Evolutionary conservation across 1,140 invertebrate genomes (phyloP), one percentile per base, ranked within the genome.

Genomic region (Orchesella cincta): DNA sequence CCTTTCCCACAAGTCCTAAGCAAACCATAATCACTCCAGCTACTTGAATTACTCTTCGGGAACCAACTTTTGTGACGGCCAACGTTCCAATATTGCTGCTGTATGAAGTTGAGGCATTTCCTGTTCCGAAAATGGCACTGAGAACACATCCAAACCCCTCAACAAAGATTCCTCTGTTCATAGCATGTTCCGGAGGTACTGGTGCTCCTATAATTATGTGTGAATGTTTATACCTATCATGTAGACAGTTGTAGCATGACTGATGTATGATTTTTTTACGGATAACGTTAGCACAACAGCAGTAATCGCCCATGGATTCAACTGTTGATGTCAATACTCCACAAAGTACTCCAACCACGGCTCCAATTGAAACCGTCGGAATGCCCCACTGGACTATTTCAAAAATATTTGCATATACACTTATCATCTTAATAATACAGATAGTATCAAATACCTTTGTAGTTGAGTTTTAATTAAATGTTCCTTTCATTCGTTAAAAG

Each of bases 251-350:
- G 1, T 20, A 71, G 34, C 36, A 46, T 36, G 31, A 16, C 12
- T 51, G 74, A 35, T 33, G 62, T 54, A 64, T 33, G 74, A 29
- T 73, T 36, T 14, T 28, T 26, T 84, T 84, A 91, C 91, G 90
- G 76, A 92, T 91, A 89, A 95, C 91, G 83, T 90, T 89, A 0
- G 94, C 93, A 1, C 92, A 93, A 8, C 93, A 94, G 51, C 93
- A 93, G 85, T 96, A 96, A 85, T 96, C 94, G 81, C 94, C 94
- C 57, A 96, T 89, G 0, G 93, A 94, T 85, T 96, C 94, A 5
- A 95, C 91, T 0, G 93, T 92, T 67, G 93, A 94, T 0, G 93
- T 92, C 14, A 96, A 83, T 1, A 94, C 92, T 0, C 93, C 94
- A 1, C 93, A 93, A 51, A 95, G 81, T 90, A 96, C 93, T 0